Conservation (phyloP, 2,888 invertebrate genomes). For the Meliscaeva auricollis region DNA sequence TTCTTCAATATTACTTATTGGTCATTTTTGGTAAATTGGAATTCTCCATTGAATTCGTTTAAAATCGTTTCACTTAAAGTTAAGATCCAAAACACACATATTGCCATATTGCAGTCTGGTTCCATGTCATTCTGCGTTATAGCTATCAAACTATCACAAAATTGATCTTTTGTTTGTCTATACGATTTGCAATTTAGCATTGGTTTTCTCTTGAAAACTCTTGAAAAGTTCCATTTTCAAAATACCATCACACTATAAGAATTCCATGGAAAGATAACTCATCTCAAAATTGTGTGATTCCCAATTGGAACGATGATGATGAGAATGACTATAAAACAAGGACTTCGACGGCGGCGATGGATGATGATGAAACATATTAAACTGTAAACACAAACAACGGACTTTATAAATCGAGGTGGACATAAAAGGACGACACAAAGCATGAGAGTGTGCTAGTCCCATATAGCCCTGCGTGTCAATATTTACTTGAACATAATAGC, state of each 20-base stretch:
- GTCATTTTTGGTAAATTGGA: no score
- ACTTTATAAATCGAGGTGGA: background rate
- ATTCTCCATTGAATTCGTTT: no score
- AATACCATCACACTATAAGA: slow-evolving; percentile 3
- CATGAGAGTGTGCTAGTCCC: slow-evolving; percentile 37
- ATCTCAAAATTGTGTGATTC: slow-evolving; percentile 47
- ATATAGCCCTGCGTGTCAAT: slow-evolving; percentile 56
- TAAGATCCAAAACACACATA: background rate
- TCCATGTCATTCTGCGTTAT: background rate
- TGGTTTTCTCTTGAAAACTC: background rate
- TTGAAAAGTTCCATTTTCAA: background rate
- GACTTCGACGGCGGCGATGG: background rate
- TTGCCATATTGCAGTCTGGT: background rate
- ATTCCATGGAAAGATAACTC: slow-evolving; percentile 33
- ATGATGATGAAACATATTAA: slow-evolving; percentile 50
- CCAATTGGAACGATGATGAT: slow-evolving; percentile 9
- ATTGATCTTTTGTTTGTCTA: slow-evolving; percentile 23
- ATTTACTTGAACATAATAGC: slow-evolving; percentile 63
- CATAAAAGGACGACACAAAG: slow-evolving; percentile 37
- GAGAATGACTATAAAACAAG: slow-evolving; percentile 6
- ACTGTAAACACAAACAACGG: slow-evolving; percentile 61
- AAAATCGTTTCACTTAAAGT: background rate
- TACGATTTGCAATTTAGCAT: background rate
- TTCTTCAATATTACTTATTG: no score
- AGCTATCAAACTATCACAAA: slow-evolving; percentile 21